Percentiles rank a stretch among this genome's conserved stretches.
These are phyloP conservation scores for Vanessa tameamea DNA, from an alignment of 1,140 invertebrate species.

Conservation along the genomic window DNA sequence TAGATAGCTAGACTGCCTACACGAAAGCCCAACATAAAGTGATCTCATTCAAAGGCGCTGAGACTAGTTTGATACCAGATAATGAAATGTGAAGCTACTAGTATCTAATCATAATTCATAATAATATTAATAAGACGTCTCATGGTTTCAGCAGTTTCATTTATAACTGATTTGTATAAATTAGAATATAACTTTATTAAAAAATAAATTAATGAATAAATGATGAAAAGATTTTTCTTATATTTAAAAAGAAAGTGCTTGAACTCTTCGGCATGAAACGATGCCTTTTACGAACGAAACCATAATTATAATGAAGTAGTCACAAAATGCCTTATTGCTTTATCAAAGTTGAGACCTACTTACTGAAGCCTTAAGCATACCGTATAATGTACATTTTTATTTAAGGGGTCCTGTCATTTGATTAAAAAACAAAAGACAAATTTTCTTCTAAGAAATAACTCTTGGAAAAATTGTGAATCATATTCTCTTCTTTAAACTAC, in stretches of 20 bases:
- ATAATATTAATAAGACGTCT: background rate
- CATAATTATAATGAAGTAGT: constrained; percentile 5
- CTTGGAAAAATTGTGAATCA: no score
- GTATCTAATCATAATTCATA: background rate
- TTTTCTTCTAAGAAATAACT: no score
- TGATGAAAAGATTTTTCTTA: constrained; percentile 7
- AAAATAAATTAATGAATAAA: constrained; percentile 6
- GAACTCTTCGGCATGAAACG: background rate
- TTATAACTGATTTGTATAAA: background rate
- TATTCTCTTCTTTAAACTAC: no score
- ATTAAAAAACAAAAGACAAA: no score
- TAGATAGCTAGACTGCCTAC: no score
- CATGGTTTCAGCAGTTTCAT: background rate
- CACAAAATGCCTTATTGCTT: background rate
- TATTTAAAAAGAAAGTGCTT: constrained; percentile 3
- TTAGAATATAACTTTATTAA: background rate
- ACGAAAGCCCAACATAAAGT: no score
- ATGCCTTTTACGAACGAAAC: background rate
- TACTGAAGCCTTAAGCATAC: background rate
- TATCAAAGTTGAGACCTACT: background rate
- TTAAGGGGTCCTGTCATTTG: no score
- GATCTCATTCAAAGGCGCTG: no score
- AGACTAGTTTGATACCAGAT: no score
- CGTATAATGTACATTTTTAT: background rate
- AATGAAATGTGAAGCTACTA: no score